A percentile compares a stretch with the other conserved stretches of the same genome.
These are phyloP conservation scores for Bugula neritina DNA, from an alignment of 2,888 invertebrate species.

Conservation along the genomic window DNA sequence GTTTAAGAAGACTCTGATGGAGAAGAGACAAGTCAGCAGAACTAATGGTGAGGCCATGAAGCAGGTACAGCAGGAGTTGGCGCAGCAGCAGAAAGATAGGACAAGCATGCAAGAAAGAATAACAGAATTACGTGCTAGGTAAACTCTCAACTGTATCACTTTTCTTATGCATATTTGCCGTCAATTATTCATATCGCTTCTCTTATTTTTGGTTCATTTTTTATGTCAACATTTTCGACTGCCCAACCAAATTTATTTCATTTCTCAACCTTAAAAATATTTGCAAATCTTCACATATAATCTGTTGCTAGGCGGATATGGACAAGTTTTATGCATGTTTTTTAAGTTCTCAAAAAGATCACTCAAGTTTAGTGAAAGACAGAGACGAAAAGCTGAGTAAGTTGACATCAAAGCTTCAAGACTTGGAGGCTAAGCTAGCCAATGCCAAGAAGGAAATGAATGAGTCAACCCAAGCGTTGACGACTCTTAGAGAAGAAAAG, in stretches of 20 bases:
- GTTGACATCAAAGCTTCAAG: not conserved
- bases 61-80: conserved; percentile 36
- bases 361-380: not conserved
- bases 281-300: too few species aligned
- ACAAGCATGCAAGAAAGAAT: conserved; percentile 40
- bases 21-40: not conserved
- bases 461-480: not conserved
- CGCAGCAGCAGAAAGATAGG: conserved; percentile 35
- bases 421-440: not conserved
- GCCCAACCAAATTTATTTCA: too few species aligned
- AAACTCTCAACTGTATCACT: too few species aligned
- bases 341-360: conserved; percentile 6
- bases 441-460: not conserved
- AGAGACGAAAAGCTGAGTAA: not conserved
- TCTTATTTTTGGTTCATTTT: too few species aligned
- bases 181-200: too few species aligned
- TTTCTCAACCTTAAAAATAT: too few species aligned
- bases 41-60: conserved; percentile 32
- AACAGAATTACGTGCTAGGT: conserved; percentile 42
- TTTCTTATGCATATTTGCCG: too few species aligned
- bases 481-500: not conserved
- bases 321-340: too few species aligned
- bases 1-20: not conserved
- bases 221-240: too few species aligned
- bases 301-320: too few species aligned